Conservation (phyloP, 2,113 vertebrate genomes). For the Sprattus sprattus region DNA sequence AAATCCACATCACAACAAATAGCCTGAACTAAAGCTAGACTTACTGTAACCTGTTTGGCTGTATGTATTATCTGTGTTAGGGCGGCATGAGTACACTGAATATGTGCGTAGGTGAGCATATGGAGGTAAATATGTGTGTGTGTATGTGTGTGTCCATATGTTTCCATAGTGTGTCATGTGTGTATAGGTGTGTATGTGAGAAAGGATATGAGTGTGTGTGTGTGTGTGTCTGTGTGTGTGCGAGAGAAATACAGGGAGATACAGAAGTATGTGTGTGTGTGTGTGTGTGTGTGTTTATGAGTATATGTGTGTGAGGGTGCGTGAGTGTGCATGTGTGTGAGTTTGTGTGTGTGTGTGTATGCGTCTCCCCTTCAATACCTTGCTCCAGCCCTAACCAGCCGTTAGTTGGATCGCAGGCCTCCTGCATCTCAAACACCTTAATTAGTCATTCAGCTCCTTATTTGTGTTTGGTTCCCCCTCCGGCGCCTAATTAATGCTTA, state of each 20-base stretch:
- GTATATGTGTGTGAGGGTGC: not conserved
- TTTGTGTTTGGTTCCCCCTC: slow-evolving; percentile 94
- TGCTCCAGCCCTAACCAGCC: slow-evolving; percentile 49
- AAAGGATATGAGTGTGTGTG: not conserved
- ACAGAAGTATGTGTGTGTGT: slow-evolving; percentile 5
- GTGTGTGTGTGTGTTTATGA: slow-evolving; percentile 6
- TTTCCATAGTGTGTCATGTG: not conserved
- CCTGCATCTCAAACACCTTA: slow-evolving; percentile 79
- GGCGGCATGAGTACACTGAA: not conserved
- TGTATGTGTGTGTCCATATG: not conserved
- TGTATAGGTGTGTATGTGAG: not conserved
- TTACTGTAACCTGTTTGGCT: not conserved
- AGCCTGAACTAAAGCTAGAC: not conserved
- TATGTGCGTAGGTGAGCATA: not conserved
- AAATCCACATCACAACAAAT: not conserved
- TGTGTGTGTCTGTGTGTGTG: slow-evolving; percentile 16
- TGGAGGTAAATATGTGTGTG: not conserved
- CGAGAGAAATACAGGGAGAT: not conserved
- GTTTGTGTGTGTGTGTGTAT: not conserved
- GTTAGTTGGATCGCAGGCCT: slow-evolving; percentile 55
- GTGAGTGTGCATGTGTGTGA: not conserved
- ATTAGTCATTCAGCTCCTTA: slow-evolving; percentile 94
- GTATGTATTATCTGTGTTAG: not conserved
- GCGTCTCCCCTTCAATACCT: slow-evolving; percentile 30
- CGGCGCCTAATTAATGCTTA: slow-evolving; percentile 99